A percentile compares a stretch with the other conserved stretches of the same genome.
phyloP scores from a whole-genome alignment of 2,888 invertebrate genomes.

The Scelioninae gen. 2 region DNA sequence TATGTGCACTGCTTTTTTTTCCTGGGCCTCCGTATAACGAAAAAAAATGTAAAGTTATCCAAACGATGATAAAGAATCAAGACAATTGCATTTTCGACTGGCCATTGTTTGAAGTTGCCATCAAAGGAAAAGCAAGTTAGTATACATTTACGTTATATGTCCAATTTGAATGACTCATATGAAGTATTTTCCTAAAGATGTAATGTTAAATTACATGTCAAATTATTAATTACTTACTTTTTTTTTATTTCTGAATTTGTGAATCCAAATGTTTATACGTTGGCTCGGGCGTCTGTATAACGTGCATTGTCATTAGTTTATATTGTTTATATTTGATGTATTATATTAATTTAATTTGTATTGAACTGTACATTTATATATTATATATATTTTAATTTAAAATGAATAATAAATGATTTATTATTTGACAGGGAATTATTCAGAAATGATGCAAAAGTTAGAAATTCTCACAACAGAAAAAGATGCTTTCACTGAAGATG shows the following conservation, averaged over 20 bases:
- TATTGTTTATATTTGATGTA: no score
- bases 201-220: no score
- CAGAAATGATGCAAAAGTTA: no score
- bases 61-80: slow-evolving; percentile 8
- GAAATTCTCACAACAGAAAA: slow-evolving; percentile 4
- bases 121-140: slow-evolving; percentile 19
- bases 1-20: slow-evolving; percentile 4
- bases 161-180: not conserved
- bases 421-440: not conserved
- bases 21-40: slow-evolving; percentile 1
- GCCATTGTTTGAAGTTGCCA: not conserved
- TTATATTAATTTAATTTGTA: no score
- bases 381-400: slow-evolving; percentile 6
- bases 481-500: not conserved
- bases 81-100: not conserved
- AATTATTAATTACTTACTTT: no score
- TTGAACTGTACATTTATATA: no score
- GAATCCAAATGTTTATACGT: no score
- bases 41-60: slow-evolving; percentile 10
- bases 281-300: no score
- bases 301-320: no score
- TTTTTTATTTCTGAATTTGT: no score
- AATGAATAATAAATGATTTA: no score
- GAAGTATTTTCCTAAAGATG: no score
- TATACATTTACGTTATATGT: slow-evolving; percentile 2